Conservation (phyloP, 2,797 vertebrate genomes). For the Karalla daura region DNA sequence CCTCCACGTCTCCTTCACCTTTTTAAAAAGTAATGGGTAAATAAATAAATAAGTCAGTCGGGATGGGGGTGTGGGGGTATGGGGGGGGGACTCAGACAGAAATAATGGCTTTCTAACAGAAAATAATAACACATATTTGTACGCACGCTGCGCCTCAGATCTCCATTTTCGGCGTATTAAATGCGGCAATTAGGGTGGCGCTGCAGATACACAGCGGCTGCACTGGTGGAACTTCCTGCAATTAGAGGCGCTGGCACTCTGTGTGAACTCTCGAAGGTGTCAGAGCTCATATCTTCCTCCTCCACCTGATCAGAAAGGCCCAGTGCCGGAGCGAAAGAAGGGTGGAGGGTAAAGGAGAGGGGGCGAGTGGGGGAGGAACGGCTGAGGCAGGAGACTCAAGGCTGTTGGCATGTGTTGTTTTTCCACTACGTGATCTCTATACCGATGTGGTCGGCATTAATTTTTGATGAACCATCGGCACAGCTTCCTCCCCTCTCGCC, state of each 20-base stretch:
- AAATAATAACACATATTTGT: constrained; percentile 64
- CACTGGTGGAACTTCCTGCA: constrained; percentile 77
- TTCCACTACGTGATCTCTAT: constrained; percentile 87
- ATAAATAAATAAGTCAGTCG: constrained; percentile 63
- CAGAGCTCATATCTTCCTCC: constrained; percentile 83
- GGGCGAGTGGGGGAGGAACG: constrained; percentile 43
- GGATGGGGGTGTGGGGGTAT: too few relatives aligned
- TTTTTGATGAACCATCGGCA: constrained; percentile 87
- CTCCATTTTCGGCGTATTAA: constrained; percentile 82
- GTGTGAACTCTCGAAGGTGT: constrained; percentile 86
- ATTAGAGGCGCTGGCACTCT: constrained; percentile 84
- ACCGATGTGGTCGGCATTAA: constrained; percentile 85
- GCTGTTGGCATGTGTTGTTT: constrained; percentile 86
- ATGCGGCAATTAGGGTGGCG: constrained; percentile 79
- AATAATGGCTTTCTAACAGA: constrained; percentile 57
- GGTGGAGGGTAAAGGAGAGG: constrained; percentile 67
- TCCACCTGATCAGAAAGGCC: constrained; percentile 85
- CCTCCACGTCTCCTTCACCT: constrained; percentile 52
- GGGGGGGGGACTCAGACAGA: constrained; percentile 30
- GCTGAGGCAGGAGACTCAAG: constrained; percentile 80
- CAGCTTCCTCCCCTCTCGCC: constrained; percentile 78
- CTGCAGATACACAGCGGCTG: constrained; percentile 66
- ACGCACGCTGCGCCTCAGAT: constrained; percentile 69
- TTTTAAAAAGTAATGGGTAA: constrained; percentile 41
- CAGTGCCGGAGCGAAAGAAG: constrained; percentile 59